Evolutionary conservation across 1,140 invertebrate genomes (phyloP), one percentile per base, ranked within the genome.

Genomic region (Drosophila tropicalis): DNA sequence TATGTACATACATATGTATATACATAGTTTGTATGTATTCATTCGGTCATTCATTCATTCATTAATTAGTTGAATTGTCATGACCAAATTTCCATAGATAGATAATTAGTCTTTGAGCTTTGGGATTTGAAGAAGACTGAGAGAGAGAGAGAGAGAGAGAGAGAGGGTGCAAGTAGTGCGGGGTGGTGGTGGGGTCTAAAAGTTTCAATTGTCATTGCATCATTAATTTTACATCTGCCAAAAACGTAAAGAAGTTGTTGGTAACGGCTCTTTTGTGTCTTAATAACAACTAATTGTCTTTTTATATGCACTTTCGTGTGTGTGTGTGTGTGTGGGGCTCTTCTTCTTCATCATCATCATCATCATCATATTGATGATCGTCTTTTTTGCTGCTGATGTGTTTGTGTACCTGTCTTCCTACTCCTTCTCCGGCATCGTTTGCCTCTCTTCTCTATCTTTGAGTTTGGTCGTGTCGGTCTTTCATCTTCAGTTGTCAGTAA

Each of bases 231-330:
- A 60, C 76, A 87, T 86, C 76, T 82, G 64, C 67, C 67, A 77
- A 77, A 77, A 77, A 71, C 58, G 36, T 66, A 62, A 67, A 70
- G 61, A 62, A 87, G 76, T 68, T 51, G 17, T 19, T 51, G 17
- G 17, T 73, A 67, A 84, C 70, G 80, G 72, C 80, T 75, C 82
- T 87, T 87, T 70, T 84, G 79, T 67, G 67, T 89, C 84, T 89
- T 89, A 89, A 89, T 89, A 89, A 89, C 84, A 72, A 89, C 84
- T 89, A 89, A 89, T 89, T 89, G 84, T 89, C 84, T 89, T 89
- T 89, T 89, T 89, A 89, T 89, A 84, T 81, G 77, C 84, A 89
- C 63, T 39, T 44, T 39, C 6, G 29, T 5, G 29, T 29, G 4
- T 29, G 0, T 5, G 25, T 29, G 25, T 29, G 25, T 29, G 25